phyloP scores from a whole-genome alignment of 2,113 vertebrate genomes.

The Pantherophis guttatus region DNA sequence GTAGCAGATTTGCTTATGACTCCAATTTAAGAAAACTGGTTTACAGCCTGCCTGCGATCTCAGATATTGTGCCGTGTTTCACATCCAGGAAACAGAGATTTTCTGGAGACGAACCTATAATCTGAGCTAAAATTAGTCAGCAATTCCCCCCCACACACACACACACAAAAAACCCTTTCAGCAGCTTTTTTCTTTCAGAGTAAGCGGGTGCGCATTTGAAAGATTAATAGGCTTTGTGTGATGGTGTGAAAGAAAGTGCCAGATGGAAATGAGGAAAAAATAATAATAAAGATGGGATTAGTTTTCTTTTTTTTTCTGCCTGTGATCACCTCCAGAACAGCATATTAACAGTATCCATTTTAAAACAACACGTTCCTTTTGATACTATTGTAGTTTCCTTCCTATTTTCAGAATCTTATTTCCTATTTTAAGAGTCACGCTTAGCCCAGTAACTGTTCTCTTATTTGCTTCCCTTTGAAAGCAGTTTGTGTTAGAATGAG shows the following conservation, averaged over 20 bases:
- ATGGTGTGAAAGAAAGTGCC: background rate
- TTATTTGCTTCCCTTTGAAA: background rate
- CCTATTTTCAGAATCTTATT: background rate
- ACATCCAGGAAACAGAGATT: background rate
- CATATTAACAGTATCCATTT: background rate
- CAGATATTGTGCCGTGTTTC: background rate
- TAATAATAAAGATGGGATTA: background rate
- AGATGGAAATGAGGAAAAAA: background rate
- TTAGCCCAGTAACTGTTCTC: background rate
- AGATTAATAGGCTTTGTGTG: constrained; percentile 4
- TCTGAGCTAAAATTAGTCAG: constrained; percentile 2
- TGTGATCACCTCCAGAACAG: background rate
- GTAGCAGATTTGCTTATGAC: background rate
- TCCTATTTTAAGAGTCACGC: background rate
- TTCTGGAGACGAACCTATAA: background rate
- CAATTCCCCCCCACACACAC: background rate
- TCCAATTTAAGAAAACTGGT: background rate
- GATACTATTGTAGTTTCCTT: background rate
- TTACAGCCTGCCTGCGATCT: background rate
- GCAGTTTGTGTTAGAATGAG: background rate
- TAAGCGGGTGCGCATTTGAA: background rate
- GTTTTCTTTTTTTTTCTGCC: background rate
- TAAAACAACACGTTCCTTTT: background rate
- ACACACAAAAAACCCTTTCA: background rate
- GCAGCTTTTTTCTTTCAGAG: background rate